Conservation (phyloP, 2,113 vertebrate species). For the Saguinus midas region DNA sequence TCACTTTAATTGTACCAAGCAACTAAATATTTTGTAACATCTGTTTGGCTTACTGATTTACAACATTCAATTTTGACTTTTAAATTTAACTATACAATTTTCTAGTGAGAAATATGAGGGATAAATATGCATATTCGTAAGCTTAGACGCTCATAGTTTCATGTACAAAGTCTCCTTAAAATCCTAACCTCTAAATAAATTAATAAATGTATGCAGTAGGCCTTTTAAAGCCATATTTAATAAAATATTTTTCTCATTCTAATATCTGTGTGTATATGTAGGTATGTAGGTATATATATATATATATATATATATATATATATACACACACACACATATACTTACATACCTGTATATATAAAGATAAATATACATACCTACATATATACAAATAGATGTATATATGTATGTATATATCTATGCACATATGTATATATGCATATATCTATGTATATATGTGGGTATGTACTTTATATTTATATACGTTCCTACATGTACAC, state of each 20-base stretch:
- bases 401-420: no score
- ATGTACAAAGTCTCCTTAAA: background rate
- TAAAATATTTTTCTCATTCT: background rate
- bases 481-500: no score
- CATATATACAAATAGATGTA: no score
- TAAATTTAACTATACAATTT: background rate
- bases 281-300: fast-evolving
- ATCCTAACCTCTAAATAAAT: background rate
- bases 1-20: background rate
- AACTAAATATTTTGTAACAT: slow-evolving; percentile 34
- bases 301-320: background rate
- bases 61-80: background rate
- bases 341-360: no score
- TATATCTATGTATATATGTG: no score
- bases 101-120: background rate
- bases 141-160: background rate
- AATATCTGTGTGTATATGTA: background rate
- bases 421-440: no score
- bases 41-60: slow-evolving; percentile 15
- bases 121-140: background rate
- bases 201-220: background rate
- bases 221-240: background rate
- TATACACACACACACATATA: no score
- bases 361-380: no score
- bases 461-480: no score